Evolutionary conservation across 2,113 vertebrate species (phyloP).

Genomic region (mouse (Mus musculus)): GRCm39 chr9:50637501-50638000

Average conservation of each 20-base stretch:
- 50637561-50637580: background rate
- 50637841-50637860: slow-evolving; percentile 37
- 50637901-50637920: background rate
- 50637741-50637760: slow-evolving; percentile 20
- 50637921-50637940: background rate
- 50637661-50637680: background rate
- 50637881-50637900: slow-evolving; percentile 4
- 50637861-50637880: slow-evolving; percentile 45
- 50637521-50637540: slow-evolving; percentile 52
- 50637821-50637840: slow-evolving; percentile 32
- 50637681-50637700: slow-evolving; percentile 24
- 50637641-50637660: slow-evolving; percentile 68
- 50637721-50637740: slow-evolving; percentile 14
- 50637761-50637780: slow-evolving; percentile 63
- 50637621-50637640: background rate
- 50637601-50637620: slow-evolving; percentile 11
- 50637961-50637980: background rate
- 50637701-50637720: background rate
- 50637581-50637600: slow-evolving; percentile 3
- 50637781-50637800: slow-evolving; percentile 74
- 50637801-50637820: slow-evolving; percentile 67
- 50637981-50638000: background rate
- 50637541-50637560: background rate
- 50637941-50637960: background rate
- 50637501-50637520: background rate